Evolutionary conservation across 1,140 invertebrate genomes (phyloP).

Genomic region (Gonatopus flavifemur): DNA sequence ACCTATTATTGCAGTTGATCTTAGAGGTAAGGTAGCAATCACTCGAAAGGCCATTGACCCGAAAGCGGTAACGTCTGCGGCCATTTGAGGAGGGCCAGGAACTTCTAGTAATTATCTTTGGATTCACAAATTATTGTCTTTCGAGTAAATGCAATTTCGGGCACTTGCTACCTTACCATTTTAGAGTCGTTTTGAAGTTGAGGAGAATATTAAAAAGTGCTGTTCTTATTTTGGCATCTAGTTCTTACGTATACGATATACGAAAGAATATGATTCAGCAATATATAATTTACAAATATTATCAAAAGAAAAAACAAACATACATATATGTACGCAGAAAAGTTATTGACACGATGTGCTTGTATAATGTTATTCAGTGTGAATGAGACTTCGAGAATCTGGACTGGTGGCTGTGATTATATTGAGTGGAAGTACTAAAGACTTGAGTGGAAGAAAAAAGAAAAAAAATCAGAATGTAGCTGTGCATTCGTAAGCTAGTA

Average conservation of each 20-base stretch:
- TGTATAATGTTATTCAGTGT: constrained; percentile 28
- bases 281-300: constrained; percentile 23
- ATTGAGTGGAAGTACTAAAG: constrained; percentile 43
- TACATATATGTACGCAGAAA: constrained; percentile 17
- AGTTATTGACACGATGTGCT: constrained; percentile 30
- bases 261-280: constrained; percentile 34
- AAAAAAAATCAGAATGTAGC: too few species aligned
- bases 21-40: constrained; percentile 29
- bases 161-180: too few species aligned
- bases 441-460: constrained; percentile 26
- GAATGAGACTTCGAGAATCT: constrained; percentile 42
- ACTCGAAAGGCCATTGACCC: constrained; percentile 32
- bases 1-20: too few species aligned
- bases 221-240: constrained; percentile 53
- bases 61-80: constrained; percentile 1
- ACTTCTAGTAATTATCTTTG: too few species aligned
- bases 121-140: too few species aligned
- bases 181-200: too few species aligned
- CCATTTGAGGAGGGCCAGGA: neutral
- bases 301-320: constrained; percentile 2
- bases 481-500: constrained; percentile 20
- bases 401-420: constrained; percentile 50
- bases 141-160: too few species aligned
- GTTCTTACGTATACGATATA: constrained; percentile 50
- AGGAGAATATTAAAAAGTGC: too few species aligned